Base-by-base conservation (phyloP, 2,797 vertebrate genomes). In the Danio jaintianensis region DNA sequence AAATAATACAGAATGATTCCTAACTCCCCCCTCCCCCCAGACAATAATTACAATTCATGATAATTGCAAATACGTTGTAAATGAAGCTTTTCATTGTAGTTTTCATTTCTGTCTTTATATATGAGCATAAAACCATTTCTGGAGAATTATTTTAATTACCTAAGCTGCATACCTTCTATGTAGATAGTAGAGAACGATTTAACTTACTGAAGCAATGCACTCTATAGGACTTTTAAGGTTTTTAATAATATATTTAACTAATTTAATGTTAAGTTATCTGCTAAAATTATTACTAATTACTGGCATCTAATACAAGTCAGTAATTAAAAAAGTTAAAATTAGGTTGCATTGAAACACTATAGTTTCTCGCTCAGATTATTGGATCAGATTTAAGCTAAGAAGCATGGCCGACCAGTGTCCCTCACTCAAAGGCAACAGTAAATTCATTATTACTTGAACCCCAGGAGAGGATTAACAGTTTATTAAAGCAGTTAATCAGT, bases 361-460 rank as follows among this genome's bases (percentile, higher is more conserved):
- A 78, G 66, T 45, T 36, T 72, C 43, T 38, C 9, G 12, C 40
- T 62, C 64, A 36, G 62, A 56, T 58, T 68, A 59, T 61, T 68
- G 62, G 18, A 45, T 62, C 61, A 75, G 58, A 73, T 48, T 52
- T 63, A 42, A 48, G n/a, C 52, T 52, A 59, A 83, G 36, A 72
- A 12, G 38, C 43, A 42, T 62, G 53, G 38, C 82, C 59, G 78
- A 64, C 79, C 38, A 20, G 8, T 48, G 5, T 52, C 59, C 16
- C 11, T 50, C 66, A 45, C 72, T 70, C 38, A 75, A 64, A 80
- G 70, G 70, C 66, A 89, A 83, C 78, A 86, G 87, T 91, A 91
- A 91, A 93, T 92, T 90, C 90, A 90, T 92, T 93, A 93, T 94
- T 93, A 91, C 92, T 92, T 90, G 89, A 91, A 92, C 90, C 91